Base-by-base conservation (phyloP, 2,888 invertebrate genomes). In the Drosophila recens region DNA sequence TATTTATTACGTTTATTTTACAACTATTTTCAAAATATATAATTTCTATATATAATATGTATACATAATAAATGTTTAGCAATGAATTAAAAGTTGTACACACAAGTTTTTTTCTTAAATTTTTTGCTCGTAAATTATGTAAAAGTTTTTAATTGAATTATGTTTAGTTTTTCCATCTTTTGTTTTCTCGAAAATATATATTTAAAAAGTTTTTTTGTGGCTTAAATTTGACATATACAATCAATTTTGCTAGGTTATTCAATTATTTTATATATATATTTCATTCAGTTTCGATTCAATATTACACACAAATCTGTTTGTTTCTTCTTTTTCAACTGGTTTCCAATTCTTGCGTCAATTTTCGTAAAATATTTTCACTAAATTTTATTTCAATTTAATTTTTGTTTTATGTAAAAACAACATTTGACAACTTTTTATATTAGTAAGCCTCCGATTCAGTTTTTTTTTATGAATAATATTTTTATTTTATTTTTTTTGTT, bases 21-120 rank as follows among this genome's bases (percentile, higher is more conserved):
- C 89, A 90, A 69, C 87, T 86, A 88, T 63, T 74, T 72, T 86
- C 76, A 80, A 85, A 89, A 87, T 87, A 85, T 87, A 82, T 75
- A 68, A 61, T 88, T 78, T 86, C 64, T 83, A 84, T 82, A 61
- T 72, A 45, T 79, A 59, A 45, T 75, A 52, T 78, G 73, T 67
- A 78, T 89, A 79, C 61, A 81, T 72, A 80, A 67, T 86, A 82
- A 82, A 69, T 80, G 77, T 82, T 70, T 73, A 85, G 76, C 84
- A 80, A 88, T 78, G 68, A 81, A 80, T 77, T 79, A 67, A 80
- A 84, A 81, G 64, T 81, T 78, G 64, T 74, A 80, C 69, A 82
- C 59, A 73, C 62, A 75, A 61, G 36, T 54, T 51, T 15, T 40
- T 56, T 34, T 27, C 30, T n/a, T 27, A 0, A 6, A 13, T 56